Evolutionary conservation across 2,797 vertebrate species (phyloP), one percentile per base, ranked within the genome.

Genomic region (Malurus splendens): DNA sequence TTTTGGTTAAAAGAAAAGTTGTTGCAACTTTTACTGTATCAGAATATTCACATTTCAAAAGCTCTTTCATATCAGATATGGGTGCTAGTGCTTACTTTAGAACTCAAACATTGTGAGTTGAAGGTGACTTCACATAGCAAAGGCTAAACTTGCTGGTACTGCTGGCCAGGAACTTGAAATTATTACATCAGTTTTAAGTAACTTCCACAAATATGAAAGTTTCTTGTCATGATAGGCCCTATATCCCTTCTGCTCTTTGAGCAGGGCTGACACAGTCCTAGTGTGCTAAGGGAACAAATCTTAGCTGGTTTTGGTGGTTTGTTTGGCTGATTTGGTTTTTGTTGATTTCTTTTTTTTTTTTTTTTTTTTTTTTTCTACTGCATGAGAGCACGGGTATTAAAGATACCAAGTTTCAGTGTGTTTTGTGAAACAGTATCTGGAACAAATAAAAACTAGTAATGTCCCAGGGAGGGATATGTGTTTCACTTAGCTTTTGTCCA

Each of bases 41-140:
- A 38, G 54, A 30, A 16, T 78, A 75, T 70, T 86, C 50, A 56
- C 44, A 62, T 94, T 93, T 91, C 82, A 85, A 77, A 89, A 74
- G 51, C 36, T 72, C 60, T 57, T 77, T 85, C 54, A 6, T 65
- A 89, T 94, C 90, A 81, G 79, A 68, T 87, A 68, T 10, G 36
- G 17, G 62, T 82, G 61, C 33, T 72, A n/a, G 39, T 55, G 70
- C 51, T 87, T 80, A 83, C 59, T 61, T 57, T 62, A 62, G 61
- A 86, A 77, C 12, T 67, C 84, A 87, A 51, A 87, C 51, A 82
- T n/a, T 54, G 54, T 52, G 56, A 91, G 36, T 9, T 87, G 66
- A 59, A 93, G 90, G 87, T 92, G 87, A 92, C 87, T 75, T 92
- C 90, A n/a, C n/a, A 25, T 23, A 77, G 73, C 27, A 51, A 25